Conservation (phyloP, 2,888 invertebrate species). For the Mycalesis mineus region DNA sequence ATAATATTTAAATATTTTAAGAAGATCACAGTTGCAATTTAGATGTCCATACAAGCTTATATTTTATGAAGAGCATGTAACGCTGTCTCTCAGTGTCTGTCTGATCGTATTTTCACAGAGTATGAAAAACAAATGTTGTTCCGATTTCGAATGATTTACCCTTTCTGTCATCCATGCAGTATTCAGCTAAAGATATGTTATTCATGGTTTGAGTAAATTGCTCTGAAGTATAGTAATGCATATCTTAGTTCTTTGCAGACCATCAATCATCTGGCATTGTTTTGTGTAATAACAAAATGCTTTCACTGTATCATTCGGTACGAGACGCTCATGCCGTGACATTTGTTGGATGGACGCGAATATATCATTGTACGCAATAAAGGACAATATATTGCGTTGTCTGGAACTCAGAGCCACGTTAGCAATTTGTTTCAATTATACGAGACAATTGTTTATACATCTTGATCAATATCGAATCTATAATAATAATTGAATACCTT, state of each 20-base stretch:
- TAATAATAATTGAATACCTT: conserved; percentile 9
- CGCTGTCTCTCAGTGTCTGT: too few relatives aligned
- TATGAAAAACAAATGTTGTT: too few relatives aligned
- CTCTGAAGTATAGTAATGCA: background rate
- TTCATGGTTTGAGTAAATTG: background rate
- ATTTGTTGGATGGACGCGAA: conserved; percentile 38
- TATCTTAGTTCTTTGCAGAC: background rate
- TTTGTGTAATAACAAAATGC: conserved; percentile 7
- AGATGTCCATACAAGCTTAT: too few relatives aligned
- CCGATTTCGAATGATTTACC: too few relatives aligned
- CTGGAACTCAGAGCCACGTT: conserved; percentile 30
- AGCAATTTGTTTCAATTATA: conserved; percentile 48
- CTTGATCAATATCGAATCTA: conserved; percentile 18
- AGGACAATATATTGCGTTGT: conserved; percentile 46
- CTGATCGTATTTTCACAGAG: too few relatives aligned
- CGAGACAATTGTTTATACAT: conserved; percentile 18
- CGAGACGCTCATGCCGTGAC: conserved; percentile 25
- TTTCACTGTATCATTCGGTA: conserved; percentile 4
- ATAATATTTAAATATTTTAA: too few relatives aligned
- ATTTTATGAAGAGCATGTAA: too few relatives aligned
- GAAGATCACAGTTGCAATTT: too few relatives aligned
- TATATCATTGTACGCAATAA: conserved; percentile 41
- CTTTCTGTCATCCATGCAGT: background rate
- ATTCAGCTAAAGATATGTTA: background rate
- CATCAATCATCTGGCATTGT: conserved; percentile 3